These are phyloP conservation scores for Drosophila murphyi DNA, from an alignment of 1,140 invertebrate species.

Conservation along the genomic window DNA sequence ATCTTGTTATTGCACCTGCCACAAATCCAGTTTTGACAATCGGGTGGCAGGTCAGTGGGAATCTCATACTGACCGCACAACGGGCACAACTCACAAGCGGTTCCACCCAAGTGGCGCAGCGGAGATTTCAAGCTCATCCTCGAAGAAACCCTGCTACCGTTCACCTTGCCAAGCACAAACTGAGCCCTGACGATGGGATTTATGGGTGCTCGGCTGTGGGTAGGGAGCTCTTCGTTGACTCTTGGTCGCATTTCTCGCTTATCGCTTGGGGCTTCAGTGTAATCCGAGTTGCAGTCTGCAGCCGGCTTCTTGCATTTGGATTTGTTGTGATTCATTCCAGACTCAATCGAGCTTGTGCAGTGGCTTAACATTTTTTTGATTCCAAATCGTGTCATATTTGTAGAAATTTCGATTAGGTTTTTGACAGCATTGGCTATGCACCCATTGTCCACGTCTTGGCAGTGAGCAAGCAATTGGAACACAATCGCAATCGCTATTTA, in stretches of 20 bases:
- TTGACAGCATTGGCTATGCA: conserved; percentile 16
- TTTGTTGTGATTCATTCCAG: not conserved
- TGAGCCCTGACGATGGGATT: conserved; percentile 1
- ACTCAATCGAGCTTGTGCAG: conserved; percentile 27
- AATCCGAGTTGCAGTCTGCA: not conserved
- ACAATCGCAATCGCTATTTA: not conserved
- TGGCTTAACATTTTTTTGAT: conserved; percentile 62
- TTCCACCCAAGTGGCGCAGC: too few species aligned
- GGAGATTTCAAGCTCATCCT: not conserved
- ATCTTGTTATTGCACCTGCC: conserved; percentile 32
- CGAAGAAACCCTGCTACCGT: not conserved
- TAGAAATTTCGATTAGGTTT: conserved; percentile 1
- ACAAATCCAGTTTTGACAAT: conserved; percentile 33
- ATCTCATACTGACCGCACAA: conserved; percentile 18
- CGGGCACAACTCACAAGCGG: conserved; percentile 18
- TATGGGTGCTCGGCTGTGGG: not conserved
- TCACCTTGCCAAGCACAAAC: conserved; percentile 5
- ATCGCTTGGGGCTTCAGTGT: not conserved
- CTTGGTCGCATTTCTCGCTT: not conserved
- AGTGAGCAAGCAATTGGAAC: conserved; percentile 6
- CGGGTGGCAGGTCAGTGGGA: too few species aligned
- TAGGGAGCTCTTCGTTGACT: not conserved
- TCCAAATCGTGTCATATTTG: conserved; percentile 45
- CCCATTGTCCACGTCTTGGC: not conserved
- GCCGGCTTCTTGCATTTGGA: not conserved